A percentile compares a stretch with the other conserved stretches of the same genome.
phyloP scores from a whole-genome alignment of 2,113 vertebrate species.

The Orientallactaga bullata region DNA sequence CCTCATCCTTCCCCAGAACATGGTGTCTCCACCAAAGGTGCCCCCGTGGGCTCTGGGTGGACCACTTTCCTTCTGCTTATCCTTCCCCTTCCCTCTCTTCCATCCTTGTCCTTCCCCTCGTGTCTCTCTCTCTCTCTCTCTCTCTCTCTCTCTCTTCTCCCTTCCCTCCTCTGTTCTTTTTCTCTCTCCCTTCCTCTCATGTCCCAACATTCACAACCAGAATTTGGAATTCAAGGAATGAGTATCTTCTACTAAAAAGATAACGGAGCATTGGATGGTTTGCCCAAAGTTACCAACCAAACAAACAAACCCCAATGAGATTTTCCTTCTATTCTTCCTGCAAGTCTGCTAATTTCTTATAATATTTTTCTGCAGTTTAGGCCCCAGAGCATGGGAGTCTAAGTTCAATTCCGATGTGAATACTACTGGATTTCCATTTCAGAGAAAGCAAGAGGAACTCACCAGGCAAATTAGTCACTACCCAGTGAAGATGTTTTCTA shows the following conservation, averaged over 20 bases:
- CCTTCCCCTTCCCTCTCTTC: no score
- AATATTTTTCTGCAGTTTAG: neutral
- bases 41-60: neutral
- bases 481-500: neutral
- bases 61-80: neutral
- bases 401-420: neutral
- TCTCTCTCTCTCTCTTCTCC: no score
- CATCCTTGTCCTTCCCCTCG: neutral
- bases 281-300: neutral
- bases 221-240: neutral
- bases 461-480: neutral
- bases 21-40: neutral
- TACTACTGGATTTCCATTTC: neutral
- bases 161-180: neutral
- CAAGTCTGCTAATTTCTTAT: neutral
- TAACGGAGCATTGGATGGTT: neutral
- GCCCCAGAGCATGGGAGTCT: neutral
- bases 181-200: neutral
- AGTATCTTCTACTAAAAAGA: neutral
- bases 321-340: constrained; percentile 3
- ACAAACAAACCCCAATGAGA: neutral
- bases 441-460: neutral
- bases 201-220: neutral
- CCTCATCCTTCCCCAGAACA: neutral
- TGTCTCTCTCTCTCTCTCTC: no score